Conservation (phyloP, 2,797 vertebrate genomes). For the Gymnothorax reevesii region DNA sequence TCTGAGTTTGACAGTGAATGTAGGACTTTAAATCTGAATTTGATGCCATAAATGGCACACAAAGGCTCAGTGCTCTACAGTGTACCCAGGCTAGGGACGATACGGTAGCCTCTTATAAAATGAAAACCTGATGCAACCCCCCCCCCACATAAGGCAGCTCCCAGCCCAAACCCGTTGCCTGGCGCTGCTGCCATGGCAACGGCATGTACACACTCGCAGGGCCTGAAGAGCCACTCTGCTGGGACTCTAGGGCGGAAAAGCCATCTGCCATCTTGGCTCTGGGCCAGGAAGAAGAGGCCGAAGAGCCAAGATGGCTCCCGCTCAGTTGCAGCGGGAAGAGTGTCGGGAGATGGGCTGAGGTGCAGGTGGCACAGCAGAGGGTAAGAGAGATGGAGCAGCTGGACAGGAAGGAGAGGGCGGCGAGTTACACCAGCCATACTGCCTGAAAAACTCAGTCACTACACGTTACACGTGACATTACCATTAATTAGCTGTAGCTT, state of each 20-base stretch:
- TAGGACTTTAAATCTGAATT: no score
- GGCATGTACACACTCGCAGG: conserved; percentile 60
- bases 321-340: conserved; percentile 1
- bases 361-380: not conserved
- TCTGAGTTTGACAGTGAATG: no score
- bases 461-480: no score
- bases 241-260: conserved; percentile 9
- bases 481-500: no score
- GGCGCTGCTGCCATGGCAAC: conserved; percentile 64
- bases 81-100: not conserved
- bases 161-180: conserved; percentile 62
- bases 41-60: no score
- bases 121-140: not conserved
- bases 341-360: conserved; percentile 11
- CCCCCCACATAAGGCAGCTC: conserved; percentile 33
- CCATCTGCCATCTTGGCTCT: conserved; percentile 75
- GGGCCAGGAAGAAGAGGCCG: conserved; percentile 52
- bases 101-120: not conserved
- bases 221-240: conserved; percentile 22
- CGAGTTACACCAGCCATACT: no score
- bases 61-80: no score
- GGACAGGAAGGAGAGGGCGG: not conserved
- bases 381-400: not conserved
- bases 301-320: conserved; percentile 63
- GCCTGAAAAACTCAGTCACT: no score